These are phyloP conservation scores for Raja brachyura DNA, from an alignment of 2,113 vertebrate genomes.

Conservation along the genomic window DNA sequence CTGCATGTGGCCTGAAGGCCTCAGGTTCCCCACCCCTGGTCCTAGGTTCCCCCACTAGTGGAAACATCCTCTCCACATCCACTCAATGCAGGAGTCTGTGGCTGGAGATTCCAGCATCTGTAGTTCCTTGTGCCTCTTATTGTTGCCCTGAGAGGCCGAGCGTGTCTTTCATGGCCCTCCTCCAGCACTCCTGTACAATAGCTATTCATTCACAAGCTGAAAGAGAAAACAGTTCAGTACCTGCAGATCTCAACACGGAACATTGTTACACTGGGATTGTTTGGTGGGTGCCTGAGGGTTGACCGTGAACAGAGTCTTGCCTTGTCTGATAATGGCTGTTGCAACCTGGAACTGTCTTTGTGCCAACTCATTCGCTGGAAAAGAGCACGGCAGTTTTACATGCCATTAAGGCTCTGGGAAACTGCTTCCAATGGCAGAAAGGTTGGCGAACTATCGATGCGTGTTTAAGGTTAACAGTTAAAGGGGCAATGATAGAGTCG, in stretches of 20 bases:
- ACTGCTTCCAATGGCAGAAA: neutral
- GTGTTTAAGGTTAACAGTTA: no score
- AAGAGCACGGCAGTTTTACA: neutral
- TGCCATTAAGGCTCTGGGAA: neutral
- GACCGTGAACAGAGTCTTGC: neutral
- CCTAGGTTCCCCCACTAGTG: no score
- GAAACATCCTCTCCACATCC: no score
- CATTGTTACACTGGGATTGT: neutral
- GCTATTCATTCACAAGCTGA: neutral
- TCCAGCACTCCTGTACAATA: neutral
- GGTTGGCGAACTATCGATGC: neutral
- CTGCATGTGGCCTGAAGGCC: no score
- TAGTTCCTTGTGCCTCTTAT: no score
- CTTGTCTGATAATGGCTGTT: neutral
- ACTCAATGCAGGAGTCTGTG: no score
- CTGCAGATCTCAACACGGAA: neutral
- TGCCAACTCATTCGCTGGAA: neutral
- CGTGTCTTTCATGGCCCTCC: neutral
- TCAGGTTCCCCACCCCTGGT: no score
- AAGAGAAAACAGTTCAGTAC: neutral
- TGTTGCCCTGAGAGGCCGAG: neutral
- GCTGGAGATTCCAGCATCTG: no score
- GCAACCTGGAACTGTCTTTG: neutral
- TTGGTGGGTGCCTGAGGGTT: slow-evolving; percentile 7
- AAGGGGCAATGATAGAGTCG: no score